Evolutionary conservation across 2,797 vertebrate genomes (phyloP).

Genomic region (Phataginus tetradactyla): DNA sequence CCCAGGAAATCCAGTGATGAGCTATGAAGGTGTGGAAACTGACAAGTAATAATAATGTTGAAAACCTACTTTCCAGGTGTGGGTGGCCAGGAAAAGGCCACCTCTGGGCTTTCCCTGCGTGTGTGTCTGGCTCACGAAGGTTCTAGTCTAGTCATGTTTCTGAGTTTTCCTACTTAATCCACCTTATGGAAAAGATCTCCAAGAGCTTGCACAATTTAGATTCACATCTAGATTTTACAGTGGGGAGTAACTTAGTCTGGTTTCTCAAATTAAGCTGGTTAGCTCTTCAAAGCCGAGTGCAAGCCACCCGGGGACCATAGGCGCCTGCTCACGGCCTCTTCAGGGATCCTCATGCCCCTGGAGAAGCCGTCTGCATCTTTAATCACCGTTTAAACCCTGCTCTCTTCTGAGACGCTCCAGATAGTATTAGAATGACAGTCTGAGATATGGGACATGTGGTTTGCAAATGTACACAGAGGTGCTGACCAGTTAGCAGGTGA

Average conservation of each 20-base stretch:
- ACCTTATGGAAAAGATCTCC: not conserved
- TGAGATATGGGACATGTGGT: not conserved
- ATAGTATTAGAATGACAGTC: not conserved
- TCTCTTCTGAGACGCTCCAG: not conserved
- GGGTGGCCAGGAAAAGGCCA: not conserved
- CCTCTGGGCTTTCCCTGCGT: accelerated
- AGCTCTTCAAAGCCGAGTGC: accelerated
- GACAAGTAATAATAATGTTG: not conserved
- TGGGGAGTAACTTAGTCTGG: not conserved
- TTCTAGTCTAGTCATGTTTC: not conserved
- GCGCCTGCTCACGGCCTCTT: not conserved
- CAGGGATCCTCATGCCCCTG: not conserved
- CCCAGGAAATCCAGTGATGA: not conserved
- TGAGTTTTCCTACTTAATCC: not conserved
- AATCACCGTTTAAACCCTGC: not conserved
- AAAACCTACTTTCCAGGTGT: not conserved
- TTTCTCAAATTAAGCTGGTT: not conserved
- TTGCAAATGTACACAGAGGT: not conserved
- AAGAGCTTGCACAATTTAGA: not conserved
- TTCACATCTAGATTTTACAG: not conserved
- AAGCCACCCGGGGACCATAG: too few species aligned
- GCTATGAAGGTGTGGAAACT: not conserved
- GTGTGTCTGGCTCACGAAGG: not conserved
- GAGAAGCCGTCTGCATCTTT: not conserved
- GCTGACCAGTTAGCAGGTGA: accelerated